Evolutionary conservation across 2,888 invertebrate genomes (phyloP).

Genomic region (Achlya flavicornis): DNA sequence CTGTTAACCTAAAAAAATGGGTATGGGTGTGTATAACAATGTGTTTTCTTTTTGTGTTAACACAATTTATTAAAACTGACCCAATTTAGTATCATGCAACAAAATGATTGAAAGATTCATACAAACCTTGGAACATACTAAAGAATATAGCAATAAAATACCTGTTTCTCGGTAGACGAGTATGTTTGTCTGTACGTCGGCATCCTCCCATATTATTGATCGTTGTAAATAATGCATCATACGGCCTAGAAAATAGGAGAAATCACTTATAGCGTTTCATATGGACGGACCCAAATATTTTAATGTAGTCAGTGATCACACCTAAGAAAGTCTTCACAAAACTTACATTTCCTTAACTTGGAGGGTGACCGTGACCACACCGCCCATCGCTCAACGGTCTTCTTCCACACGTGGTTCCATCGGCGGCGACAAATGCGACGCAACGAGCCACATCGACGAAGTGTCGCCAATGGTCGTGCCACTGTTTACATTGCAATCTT

Average conservation of each 20-base stretch:
- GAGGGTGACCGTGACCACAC: conserved; percentile 49
- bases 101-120: no score
- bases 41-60: no score
- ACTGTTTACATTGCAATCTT: conserved; percentile 27
- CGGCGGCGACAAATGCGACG: conserved; percentile 48
- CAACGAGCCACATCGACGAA: conserved; percentile 48
- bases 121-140: no score
- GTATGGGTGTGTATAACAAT: no score
- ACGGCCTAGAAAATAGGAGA: conserved; percentile 46
- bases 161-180: conserved; percentile 57
- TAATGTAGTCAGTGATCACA: not conserved
- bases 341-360: conserved; percentile 51
- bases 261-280: not conserved
- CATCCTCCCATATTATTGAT: conserved; percentile 53
- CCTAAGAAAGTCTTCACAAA: not conserved
- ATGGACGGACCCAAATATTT: no score
- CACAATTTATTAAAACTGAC: no score
- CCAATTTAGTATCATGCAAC: no score
- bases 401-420: conserved; percentile 62
- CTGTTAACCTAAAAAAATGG: no score
- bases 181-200: conserved; percentile 55
- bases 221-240: conserved; percentile 49
- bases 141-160: conserved; percentile 23
- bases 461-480: conserved; percentile 37
- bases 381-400: conserved; percentile 54